phyloP scores from a whole-genome alignment of 2,888 invertebrate species.

The Macaria notata region DNA sequence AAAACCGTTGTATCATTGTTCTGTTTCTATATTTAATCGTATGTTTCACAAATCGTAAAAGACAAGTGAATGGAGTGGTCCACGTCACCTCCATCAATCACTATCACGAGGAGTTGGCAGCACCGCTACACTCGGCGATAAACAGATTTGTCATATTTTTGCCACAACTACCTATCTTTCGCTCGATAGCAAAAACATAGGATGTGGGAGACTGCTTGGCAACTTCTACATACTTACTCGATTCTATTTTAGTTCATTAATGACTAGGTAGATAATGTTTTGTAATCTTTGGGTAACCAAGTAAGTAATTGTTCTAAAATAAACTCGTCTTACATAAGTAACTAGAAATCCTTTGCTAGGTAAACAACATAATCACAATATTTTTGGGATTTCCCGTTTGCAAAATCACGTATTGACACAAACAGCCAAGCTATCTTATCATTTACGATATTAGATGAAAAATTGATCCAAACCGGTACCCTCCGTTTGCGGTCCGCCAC shows the following conservation, averaged over 20 bases:
- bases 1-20: slow-evolving; percentile 1
- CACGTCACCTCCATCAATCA: slow-evolving; percentile 24
- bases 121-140: slow-evolving; percentile 24
- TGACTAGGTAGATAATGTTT: no score
- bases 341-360: no score
- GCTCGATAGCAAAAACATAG: slow-evolving; percentile 12
- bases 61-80: slow-evolving; percentile 22
- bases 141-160: slow-evolving; percentile 31
- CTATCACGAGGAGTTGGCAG: slow-evolving; percentile 30
- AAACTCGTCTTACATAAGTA: no score
- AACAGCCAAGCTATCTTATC: slow-evolving; percentile 2
- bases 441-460: slow-evolving; percentile 17
- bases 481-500: slow-evolving; percentile 27
- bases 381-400: no score
- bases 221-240: slow-evolving; percentile 1
- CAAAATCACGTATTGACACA: slow-evolving; percentile 6
- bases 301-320: no score
- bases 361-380: no score
- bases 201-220: slow-evolving; percentile 11
- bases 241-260: slow-evolving; percentile 2
- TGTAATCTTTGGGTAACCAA: no score
- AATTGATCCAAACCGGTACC: slow-evolving; percentile 30
- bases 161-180: slow-evolving; percentile 14
- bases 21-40: slow-evolving; percentile 6
- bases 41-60: slow-evolving; percentile 8